These are phyloP conservation scores for Basileuterus tristriatus DNA, from an alignment of 2,797 vertebrate species.

Conservation along the genomic window DNA sequence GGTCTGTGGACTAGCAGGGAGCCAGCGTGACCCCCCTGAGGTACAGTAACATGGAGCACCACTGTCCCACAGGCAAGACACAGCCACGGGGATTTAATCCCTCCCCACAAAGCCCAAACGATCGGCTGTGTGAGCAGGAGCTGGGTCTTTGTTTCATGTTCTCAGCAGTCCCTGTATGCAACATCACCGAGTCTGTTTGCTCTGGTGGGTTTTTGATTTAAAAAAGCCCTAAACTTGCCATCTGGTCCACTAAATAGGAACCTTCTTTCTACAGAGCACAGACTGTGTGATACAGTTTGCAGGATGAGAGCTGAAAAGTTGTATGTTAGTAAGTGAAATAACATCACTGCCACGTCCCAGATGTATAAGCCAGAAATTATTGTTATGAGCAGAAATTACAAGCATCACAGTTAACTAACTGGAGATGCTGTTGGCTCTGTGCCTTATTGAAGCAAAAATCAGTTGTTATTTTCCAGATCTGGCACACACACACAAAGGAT, in stretches of 20 bases:
- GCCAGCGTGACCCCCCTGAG: accelerated
- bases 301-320: not conserved
- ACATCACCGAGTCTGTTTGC: not conserved
- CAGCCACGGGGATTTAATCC: not conserved
- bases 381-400: not conserved
- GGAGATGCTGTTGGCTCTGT: not conserved
- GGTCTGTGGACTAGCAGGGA: not conserved
- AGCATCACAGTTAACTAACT: not conserved
- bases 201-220: not conserved
- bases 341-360: not conserved
- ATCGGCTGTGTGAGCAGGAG: not conserved
- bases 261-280: not conserved
- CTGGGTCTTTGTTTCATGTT: not conserved
- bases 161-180: not conserved
- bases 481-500: not conserved
- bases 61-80: not conserved
- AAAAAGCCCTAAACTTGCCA: not conserved
- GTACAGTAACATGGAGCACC: not conserved
- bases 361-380: not conserved
- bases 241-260: not conserved
- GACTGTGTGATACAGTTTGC: not conserved
- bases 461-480: not conserved
- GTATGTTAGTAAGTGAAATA: not conserved
- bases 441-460: not conserved
- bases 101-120: not conserved